Evolutionary conservation across 2,888 invertebrate genomes (phyloP).

Genomic region (Cynaeus angustus): DNA sequence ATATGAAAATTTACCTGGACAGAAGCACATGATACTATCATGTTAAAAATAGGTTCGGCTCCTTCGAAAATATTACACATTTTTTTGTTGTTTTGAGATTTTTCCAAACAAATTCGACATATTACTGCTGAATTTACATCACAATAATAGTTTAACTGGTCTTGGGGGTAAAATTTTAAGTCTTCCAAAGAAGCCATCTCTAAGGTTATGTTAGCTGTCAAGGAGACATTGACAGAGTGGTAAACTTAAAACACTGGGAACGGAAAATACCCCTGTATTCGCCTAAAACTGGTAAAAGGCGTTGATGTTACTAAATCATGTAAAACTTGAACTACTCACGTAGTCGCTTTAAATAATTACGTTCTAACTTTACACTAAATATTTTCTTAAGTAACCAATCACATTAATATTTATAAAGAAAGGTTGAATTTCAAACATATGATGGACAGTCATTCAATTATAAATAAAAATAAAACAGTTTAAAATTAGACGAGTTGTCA

Average conservation of each 20-base stretch:
- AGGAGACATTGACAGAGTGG: neutral
- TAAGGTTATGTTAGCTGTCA: conserved; percentile 44
- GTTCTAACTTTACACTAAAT: no score
- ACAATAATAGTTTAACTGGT: conserved; percentile 58
- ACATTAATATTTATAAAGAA: no score
- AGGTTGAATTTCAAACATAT: no score
- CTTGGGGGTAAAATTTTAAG: conserved; percentile 37
- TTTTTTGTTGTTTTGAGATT: conserved; percentile 56
- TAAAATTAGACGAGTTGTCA: no score
- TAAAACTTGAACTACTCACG: no score
- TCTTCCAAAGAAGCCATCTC: conserved; percentile 35
- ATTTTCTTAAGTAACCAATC: no score
- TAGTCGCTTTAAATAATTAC: no score
- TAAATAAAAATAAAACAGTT: no score
- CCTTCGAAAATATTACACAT: conserved; percentile 62
- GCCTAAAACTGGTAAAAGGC: neutral
- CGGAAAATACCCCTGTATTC: no score
- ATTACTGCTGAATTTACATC: conserved; percentile 56
- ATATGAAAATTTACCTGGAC: conserved; percentile 58
- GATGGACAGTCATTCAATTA: no score
- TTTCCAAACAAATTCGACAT: conserved; percentile 63
- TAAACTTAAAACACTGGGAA: neutral
- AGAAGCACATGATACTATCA: conserved; percentile 64
- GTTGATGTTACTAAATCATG: no score
- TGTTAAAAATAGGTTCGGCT: conserved; percentile 56